Evolutionary conservation across 2,888 invertebrate genomes (phyloP).

Genomic region (Hypolimnas misippus): DNA sequence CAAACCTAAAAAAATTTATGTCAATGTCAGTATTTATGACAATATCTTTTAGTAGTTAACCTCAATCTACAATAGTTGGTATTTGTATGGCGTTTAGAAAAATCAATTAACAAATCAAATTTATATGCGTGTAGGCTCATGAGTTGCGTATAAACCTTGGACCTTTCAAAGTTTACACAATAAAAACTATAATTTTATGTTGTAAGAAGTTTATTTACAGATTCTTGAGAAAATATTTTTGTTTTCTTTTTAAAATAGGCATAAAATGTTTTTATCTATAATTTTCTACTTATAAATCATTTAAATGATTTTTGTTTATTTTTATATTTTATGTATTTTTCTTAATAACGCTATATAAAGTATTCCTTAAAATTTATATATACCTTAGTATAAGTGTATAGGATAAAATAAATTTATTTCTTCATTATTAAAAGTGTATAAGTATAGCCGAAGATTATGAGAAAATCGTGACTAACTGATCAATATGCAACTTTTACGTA

Average conservation of each 20-base stretch:
- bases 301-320: too few species aligned
- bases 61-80: slow-evolving; percentile 17
- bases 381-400: too few species aligned
- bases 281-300: too few species aligned
- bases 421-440: too few species aligned
- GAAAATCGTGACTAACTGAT: not conserved
- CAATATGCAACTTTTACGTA: slow-evolving; percentile 2
- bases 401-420: too few species aligned
- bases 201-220: not conserved
- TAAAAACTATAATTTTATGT: slow-evolving; percentile 1
- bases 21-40: not conserved
- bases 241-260: not conserved
- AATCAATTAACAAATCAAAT: slow-evolving; percentile 24
- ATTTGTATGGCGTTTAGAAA: slow-evolving; percentile 1
- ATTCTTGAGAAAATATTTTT: not conserved
- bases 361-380: too few species aligned
- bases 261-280: not conserved
- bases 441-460: too few species aligned
- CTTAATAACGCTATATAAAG: too few species aligned
- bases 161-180: slow-evolving; percentile 19
- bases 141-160: slow-evolving; percentile 1
- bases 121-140: slow-evolving; percentile 20
- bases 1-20: not conserved
- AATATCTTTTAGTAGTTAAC: slow-evolving; percentile 14
- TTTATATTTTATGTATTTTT: too few species aligned